Conservation (phyloP, 2,888 invertebrate species). For the Charanyca ferruginea region DNA sequence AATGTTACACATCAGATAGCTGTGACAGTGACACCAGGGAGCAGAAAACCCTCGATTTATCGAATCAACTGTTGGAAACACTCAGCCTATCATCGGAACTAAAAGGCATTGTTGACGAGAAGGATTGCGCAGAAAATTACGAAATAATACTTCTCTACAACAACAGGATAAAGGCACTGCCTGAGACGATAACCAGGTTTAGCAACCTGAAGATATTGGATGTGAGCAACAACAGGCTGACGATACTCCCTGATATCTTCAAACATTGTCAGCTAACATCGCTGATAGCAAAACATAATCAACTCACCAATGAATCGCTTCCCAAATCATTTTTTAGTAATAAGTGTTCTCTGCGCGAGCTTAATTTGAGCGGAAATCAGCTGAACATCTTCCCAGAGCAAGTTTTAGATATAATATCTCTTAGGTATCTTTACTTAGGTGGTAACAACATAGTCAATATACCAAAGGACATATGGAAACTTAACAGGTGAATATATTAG, state of each 20-base stretch:
- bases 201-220: constrained; percentile 95
- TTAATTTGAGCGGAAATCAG: constrained; percentile 98
- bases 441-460: constrained; percentile 96
- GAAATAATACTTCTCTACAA: constrained; percentile 96
- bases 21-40: constrained; percentile 94
- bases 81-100: constrained; percentile 91
- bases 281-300: constrained; percentile 97
- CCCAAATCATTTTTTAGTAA: constrained; percentile 95
- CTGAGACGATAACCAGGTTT: constrained; percentile 92
- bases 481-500: constrained; percentile 78
- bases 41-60: constrained; percentile 93
- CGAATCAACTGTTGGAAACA: constrained; percentile 90
- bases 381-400: constrained; percentile 96
- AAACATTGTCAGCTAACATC: constrained; percentile 94
- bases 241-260: constrained; percentile 94
- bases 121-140: constrained; percentile 90
- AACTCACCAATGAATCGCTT: constrained; percentile 95
- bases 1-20: constrained; percentile 96
- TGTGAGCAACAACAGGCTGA: constrained; percentile 96
- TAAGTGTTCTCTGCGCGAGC: constrained; percentile 93
- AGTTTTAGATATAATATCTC: constrained; percentile 94
- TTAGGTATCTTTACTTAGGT: constrained; percentile 97
- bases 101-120: constrained; percentile 91
- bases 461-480: constrained; percentile 94
- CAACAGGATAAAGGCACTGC: constrained; percentile 95